Evolutionary conservation across 2,113 vertebrate species (phyloP), one percentile per base, ranked within the genome.

Genomic region (Peromyscus californicus): DNA sequence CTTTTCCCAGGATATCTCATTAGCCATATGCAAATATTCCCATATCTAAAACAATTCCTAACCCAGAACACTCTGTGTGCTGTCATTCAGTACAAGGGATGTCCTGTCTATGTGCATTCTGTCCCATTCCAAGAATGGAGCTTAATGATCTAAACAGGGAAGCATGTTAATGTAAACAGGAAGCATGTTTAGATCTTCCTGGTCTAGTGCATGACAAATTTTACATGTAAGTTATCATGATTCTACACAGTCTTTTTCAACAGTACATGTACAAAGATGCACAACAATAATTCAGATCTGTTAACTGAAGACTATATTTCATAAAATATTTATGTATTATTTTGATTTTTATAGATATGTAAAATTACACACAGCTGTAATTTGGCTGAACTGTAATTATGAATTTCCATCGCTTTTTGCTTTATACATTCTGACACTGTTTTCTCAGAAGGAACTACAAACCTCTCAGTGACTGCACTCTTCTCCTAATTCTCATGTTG

Each of bases 351-450:
- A 67, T 10, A 67, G 11, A 80, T 90, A 13, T 39, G 15, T 54
- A 33, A 11, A 93, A 84, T 6, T 70, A 11, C 90, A 80, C 6
- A 48, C 8, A 29, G 72, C 13, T 79, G 0, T 36, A 72, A 94
- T 76, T 89, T 88, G 76, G 17, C 74, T 92, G 13, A 24, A 78
- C 10, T 48, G 1, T 22, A 75, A 84, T 76, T 86, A 59, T n/a
- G 22, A 33, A 82, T 92, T 93, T 94, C n/a, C 12, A 83, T 4
- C 31, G 15, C 7, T 45, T 84, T 61, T 86, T 85, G 79, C 17
- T 94, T 74, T 93, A 72, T 17, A n/a, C 93, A 79, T 76, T 91
- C 78, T 84, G 70, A 91, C 21, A 84, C 12, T 89, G 3, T 42
- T 91, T 93, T 88, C 61, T 33, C 88, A 15, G 26, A 78, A 15